These are phyloP conservation scores for Podarcis muralis DNA, from an alignment of 2,113 vertebrate genomes.

Conservation along the genomic window DNA sequence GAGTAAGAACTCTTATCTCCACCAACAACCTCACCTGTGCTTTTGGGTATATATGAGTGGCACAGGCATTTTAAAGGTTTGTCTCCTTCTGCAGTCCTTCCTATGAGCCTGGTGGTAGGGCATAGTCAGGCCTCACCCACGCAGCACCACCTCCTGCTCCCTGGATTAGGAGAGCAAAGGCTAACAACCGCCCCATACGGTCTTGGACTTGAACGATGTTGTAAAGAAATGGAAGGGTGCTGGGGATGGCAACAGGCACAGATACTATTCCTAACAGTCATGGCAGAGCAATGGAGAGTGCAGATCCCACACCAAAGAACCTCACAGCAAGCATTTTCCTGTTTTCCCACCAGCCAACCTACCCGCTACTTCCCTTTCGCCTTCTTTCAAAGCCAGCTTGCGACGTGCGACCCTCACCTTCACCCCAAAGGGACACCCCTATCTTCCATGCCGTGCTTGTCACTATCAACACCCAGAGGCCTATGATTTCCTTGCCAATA, in stretches of 20 bases:
- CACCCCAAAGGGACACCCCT: neutral
- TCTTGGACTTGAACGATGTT: neutral
- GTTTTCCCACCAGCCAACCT: neutral
- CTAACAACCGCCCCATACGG: neutral
- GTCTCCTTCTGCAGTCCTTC: neutral
- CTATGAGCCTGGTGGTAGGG: no score
- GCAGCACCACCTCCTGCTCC: neutral
- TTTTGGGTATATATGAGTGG: neutral
- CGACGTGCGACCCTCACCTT: no score
- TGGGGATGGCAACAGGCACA: neutral
- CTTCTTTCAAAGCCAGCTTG: neutral
- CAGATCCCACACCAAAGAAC: neutral
- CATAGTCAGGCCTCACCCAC: neutral
- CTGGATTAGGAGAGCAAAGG: neutral
- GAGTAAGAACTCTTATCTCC: neutral
- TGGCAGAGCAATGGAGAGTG: neutral
- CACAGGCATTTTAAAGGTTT: neutral
- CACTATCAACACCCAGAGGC: neutral
- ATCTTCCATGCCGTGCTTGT: neutral
- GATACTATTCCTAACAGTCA: no score
- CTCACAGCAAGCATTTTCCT: neutral
- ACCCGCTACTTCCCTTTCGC: neutral
- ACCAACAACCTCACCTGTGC: neutral
- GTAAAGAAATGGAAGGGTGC: neutral
- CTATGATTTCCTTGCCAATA: neutral